A percentile compares a stretch with the other conserved stretches of the same genome.
These are phyloP conservation scores for Cyprinodon diabolis DNA, from an alignment of 2,797 vertebrate species.

Conservation along the genomic window DNA sequence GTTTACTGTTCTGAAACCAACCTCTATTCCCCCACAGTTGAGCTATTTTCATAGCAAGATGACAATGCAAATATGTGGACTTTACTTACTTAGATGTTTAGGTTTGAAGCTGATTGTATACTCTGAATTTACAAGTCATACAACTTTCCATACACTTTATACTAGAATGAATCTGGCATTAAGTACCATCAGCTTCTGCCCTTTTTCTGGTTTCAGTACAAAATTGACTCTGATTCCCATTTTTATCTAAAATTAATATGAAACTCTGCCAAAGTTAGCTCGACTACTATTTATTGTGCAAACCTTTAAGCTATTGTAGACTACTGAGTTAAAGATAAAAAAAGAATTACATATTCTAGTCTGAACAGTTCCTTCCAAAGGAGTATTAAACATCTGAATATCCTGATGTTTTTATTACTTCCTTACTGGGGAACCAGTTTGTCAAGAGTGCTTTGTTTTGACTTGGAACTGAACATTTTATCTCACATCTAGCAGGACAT, in stretches of 20 bases:
- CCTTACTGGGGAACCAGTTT: conserved; percentile 13
- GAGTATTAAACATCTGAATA: conserved; percentile 35
- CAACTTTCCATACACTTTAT: not conserved
- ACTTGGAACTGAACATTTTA: conserved; percentile 28
- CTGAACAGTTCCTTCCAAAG: conserved; percentile 25
- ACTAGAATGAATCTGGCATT: not conserved
- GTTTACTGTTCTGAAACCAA: not conserved
- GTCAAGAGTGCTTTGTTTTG: conserved; percentile 28
- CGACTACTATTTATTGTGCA: conserved; percentile 24
- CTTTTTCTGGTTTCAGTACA: not conserved
- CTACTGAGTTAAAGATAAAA: conserved; percentile 19
- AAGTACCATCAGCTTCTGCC: not conserved
- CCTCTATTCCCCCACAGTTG: not conserved
- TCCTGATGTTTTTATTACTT: conserved; percentile 31
- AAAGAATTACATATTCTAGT: conserved; percentile 27
- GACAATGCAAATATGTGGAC: not conserved
- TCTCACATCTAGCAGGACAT: conserved; percentile 33
- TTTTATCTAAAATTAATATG: conserved; percentile 30
- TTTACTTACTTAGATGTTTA: not conserved
- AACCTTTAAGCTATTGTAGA: not conserved
- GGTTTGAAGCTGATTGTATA: not conserved
- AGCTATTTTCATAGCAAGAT: not conserved
- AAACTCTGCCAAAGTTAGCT: conserved; percentile 33
- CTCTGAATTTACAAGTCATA: not conserved
- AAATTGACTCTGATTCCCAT: conserved; percentile 14